Percentiles rank a stretch among this genome's conserved stretches.
Evolutionary conservation across 1,140 invertebrate species (phyloP).

Genomic region (Akabosia matsudoensis): DNA sequence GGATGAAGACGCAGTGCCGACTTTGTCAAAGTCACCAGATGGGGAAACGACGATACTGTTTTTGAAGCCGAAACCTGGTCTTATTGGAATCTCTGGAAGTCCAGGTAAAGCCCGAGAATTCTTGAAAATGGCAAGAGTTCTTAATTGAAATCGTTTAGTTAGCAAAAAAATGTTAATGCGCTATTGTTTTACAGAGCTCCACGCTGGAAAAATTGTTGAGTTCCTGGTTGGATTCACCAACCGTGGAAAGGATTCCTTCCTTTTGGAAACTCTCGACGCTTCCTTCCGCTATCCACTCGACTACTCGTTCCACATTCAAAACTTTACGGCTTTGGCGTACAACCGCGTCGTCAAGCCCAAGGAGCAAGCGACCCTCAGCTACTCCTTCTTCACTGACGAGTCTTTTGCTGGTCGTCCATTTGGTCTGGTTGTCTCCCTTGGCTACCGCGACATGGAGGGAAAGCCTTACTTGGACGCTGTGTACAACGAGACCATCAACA

Average conservation of each 20-base stretch:
- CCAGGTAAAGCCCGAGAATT: conserved; percentile 61
- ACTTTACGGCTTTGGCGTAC: conserved; percentile 89
- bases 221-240: conserved; percentile 96
- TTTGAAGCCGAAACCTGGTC: conserved; percentile 66
- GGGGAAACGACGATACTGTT: conserved; percentile 89
- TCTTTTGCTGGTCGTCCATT: conserved; percentile 92
- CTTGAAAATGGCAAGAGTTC: neutral
- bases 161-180: neutral
- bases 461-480: conserved; percentile 79
- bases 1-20: conserved; percentile 64
- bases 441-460: conserved; percentile 81
- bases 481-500: conserved; percentile 97
- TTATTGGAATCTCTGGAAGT: conserved; percentile 58
- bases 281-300: conserved; percentile 99
- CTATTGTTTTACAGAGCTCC: conserved; percentile 68
- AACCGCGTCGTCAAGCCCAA: conserved; percentile 82
- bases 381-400: conserved; percentile 92
- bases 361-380: conserved; percentile 90
- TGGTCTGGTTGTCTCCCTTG: conserved; percentile 87
- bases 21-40: conserved; percentile 73
- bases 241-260: conserved; percentile 84
- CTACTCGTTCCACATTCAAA: conserved; percentile 96
- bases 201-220: conserved; percentile 87
- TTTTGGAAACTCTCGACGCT: conserved; percentile 89
- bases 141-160: no score